These are phyloP conservation scores for Sebastes steindachneri DNA, from an alignment of 2,797 vertebrate species.

Conservation along the genomic window DNA sequence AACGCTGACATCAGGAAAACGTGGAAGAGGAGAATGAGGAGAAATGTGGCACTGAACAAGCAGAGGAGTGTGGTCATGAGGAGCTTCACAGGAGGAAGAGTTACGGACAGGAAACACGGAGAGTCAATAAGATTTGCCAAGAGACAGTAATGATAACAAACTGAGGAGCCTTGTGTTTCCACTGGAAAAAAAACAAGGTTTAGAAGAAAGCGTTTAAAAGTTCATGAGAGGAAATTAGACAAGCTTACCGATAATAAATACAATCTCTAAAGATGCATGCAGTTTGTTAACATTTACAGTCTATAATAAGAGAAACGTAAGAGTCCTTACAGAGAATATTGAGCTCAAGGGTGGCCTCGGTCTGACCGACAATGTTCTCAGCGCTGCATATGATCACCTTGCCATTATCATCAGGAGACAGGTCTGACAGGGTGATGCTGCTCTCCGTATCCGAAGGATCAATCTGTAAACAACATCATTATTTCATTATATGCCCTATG, in stretches of 20 bases:
- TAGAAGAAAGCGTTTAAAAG: conserved; percentile 39
- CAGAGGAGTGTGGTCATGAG: conserved; percentile 44
- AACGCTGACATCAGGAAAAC: conserved; percentile 39
- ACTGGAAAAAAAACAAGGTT: conserved; percentile 44
- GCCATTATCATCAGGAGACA: conserved; percentile 92
- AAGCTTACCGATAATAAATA: not conserved
- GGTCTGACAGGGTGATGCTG: conserved; percentile 88
- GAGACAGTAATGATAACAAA: conserved; percentile 68
- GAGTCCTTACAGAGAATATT: conserved; percentile 93
- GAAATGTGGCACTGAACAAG: conserved; percentile 36
- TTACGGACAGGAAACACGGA: conserved; percentile 70
- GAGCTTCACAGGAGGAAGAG: conserved; percentile 76
- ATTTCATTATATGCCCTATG: not conserved
- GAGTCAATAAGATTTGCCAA: conserved; percentile 69
- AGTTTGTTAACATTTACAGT: conserved; percentile 6
- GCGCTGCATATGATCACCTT: conserved; percentile 90
- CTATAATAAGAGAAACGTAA: not conserved
- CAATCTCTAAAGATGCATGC: conserved; percentile 20
- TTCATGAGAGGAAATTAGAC: conserved; percentile 52
- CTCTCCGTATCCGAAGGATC: conserved; percentile 83
- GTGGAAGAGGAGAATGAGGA: conserved; percentile 33
- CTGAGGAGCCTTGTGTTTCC: conserved; percentile 46
- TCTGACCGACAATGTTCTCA: conserved; percentile 95
- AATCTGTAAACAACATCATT: conserved; percentile 78
- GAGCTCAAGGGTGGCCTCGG: conserved; percentile 89